Conservation (phyloP, 2,113 vertebrate species). For the Vicugna pacos region DNA sequence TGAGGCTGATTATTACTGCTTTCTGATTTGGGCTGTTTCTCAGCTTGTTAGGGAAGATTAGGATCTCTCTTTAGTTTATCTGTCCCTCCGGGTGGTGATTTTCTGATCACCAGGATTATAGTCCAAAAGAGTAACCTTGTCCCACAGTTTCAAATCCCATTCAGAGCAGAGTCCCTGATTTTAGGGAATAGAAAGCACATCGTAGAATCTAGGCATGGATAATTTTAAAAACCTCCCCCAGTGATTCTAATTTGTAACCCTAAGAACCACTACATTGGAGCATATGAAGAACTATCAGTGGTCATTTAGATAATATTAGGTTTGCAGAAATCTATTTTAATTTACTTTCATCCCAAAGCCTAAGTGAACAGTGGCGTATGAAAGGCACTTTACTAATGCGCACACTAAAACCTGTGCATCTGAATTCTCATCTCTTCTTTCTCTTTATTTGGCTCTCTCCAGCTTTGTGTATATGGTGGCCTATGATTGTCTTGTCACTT, state of each 20-base stretch:
- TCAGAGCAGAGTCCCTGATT: constrained; percentile 20
- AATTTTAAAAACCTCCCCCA: constrained; percentile 41
- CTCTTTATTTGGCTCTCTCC: constrained; percentile 19
- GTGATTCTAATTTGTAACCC: not conserved
- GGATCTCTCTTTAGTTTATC: constrained; percentile 27
- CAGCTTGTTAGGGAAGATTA: not conserved
- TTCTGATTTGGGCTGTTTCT: constrained; percentile 44
- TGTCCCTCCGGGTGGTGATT: not conserved
- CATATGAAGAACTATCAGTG: not conserved
- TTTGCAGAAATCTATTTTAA: constrained; percentile 40
- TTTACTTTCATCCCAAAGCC: constrained; percentile 23
- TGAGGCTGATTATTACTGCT: constrained; percentile 39
- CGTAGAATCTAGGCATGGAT: not conserved
- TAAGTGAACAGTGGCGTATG: not conserved
- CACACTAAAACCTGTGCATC: constrained; percentile 3
- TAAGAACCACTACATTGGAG: not conserved
- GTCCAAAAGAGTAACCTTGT: constrained; percentile 24
- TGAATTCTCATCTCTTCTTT: constrained; percentile 43
- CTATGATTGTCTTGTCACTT: not conserved
- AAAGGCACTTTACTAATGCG: not conserved
- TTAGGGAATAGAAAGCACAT: not conserved
- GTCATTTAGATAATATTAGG: constrained; percentile 17
- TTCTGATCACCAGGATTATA: not conserved
- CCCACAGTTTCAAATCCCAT: constrained; percentile 23
- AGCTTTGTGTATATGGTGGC: constrained; percentile 24